These are phyloP conservation scores for Phortica okadai DNA, from an alignment of 2,888 invertebrate species.

Conservation along the genomic window DNA sequence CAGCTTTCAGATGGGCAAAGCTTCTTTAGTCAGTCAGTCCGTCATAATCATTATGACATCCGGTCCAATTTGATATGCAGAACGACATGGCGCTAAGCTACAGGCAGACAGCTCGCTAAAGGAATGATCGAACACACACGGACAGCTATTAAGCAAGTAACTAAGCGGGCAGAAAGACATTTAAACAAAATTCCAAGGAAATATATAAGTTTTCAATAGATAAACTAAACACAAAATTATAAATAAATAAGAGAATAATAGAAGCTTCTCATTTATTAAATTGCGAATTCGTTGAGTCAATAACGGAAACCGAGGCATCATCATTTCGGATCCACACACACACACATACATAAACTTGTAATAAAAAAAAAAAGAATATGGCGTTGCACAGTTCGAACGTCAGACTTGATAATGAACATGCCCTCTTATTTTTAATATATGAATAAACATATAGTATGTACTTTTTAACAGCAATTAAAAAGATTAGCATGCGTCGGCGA, in stretches of 20 bases:
- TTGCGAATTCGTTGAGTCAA: not conserved
- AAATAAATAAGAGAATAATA: not conserved
- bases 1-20: too few relatives aligned
- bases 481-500: not conserved
- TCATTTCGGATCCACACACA: constrained; percentile 29
- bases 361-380: too few relatives aligned
- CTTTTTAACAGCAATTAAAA: constrained; percentile 1
- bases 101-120: too few relatives aligned
- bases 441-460: not conserved
- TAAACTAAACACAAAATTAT: not conserved
- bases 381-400: too few relatives aligned
- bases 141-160: too few relatives aligned
- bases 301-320: constrained; percentile 16
- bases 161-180: not conserved
- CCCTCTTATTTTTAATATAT: not conserved
- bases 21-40: too few relatives aligned
- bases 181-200: not conserved
- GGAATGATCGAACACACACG: too few relatives aligned
- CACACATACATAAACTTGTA: constrained; percentile 14
- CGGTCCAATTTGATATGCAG: too few relatives aligned
- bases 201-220: not conserved
- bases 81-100: too few relatives aligned
- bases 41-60: too few relatives aligned
- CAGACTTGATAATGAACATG: too few relatives aligned
- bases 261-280: not conserved